These are phyloP conservation scores for Nannobrachium achirus DNA, from an alignment of 2,113 vertebrate genomes.

Conservation along the genomic window DNA sequence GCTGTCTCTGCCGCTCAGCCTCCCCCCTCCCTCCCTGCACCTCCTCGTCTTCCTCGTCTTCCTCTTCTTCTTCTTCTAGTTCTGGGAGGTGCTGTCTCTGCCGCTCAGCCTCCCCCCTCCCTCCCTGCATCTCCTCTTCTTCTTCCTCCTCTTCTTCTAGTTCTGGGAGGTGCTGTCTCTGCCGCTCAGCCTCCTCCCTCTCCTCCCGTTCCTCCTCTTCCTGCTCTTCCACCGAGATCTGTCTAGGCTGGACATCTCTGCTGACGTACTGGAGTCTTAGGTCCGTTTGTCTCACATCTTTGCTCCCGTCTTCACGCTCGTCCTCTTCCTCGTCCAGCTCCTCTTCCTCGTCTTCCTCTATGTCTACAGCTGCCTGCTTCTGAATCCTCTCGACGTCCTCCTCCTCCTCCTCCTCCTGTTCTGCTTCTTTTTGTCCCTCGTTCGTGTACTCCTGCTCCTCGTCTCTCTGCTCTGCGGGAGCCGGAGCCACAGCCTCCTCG, in stretches of 20 bases:
- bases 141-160: conserved; percentile 64
- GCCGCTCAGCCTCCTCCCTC: conserved; percentile 52
- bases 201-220: conserved; percentile 57
- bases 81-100: too few relatives aligned
- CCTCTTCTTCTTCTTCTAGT: conserved; percentile 11
- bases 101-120: too few relatives aligned
- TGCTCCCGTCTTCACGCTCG: conserved; percentile 13
- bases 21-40: too few relatives aligned
- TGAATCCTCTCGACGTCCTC: conserved; percentile 57
- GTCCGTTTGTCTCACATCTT: conserved; percentile 41
- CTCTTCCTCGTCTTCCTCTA: conserved; percentile 70
- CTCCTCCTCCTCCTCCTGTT: conserved; percentile 59
- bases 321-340: conserved; percentile 70
- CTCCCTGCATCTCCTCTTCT: fast-evolving
- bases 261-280: conserved; percentile 49
- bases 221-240: conserved; percentile 44
- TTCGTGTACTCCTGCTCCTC: conserved; percentile 57
- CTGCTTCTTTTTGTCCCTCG: conserved; percentile 7
- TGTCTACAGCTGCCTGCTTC: conserved; percentile 63
- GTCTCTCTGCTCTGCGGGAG: conserved; percentile 50
- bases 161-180: conserved; percentile 59
- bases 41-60: conserved; percentile 44
- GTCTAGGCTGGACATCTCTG: conserved; percentile 43
- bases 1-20: too few relatives aligned
- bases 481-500: conserved; percentile 22